Conservation (phyloP, 1,140 invertebrate genomes). For the Planococcus citri region DNA sequence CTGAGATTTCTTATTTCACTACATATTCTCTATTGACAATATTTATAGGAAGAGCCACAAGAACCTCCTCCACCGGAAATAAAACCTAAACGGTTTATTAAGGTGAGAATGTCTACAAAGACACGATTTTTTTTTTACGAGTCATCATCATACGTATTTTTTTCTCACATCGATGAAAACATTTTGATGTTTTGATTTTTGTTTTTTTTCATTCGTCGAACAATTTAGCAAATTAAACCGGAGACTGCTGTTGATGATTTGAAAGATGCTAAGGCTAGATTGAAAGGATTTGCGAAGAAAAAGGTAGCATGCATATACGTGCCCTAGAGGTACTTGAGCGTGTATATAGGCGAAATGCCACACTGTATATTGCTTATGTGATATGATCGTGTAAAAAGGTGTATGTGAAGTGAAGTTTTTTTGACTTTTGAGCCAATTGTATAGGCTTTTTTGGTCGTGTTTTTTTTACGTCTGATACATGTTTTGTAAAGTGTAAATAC, state of each 20-base stretch:
- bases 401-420: too few relatives aligned
- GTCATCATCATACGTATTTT: background rate
- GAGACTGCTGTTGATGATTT: slow-evolving; percentile 11
- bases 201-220: background rate
- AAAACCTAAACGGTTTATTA: slow-evolving; percentile 14
- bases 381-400: too few relatives aligned
- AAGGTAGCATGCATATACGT: too few relatives aligned
- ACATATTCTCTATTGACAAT: too few relatives aligned
- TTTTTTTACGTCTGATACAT: too few relatives aligned
- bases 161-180: too few relatives aligned
- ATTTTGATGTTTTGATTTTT: background rate
- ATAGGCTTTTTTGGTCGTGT: too few relatives aligned
- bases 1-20: too few relatives aligned
- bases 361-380: background rate
- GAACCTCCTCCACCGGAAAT: background rate
- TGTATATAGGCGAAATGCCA: background rate
- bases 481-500: too few relatives aligned
- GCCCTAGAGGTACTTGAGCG: background rate
- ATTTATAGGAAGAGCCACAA: background rate
- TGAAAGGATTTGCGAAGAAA: slow-evolving; percentile 9
- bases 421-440: too few relatives aligned
- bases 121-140: background rate
- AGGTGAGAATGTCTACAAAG: slow-evolving; percentile 8
- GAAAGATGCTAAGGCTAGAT: slow-evolving; percentile 13
- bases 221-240: slow-evolving; percentile 7